A percentile compares a stretch with the other conserved stretches of the same genome.
Evolutionary conservation across 2,113 vertebrate genomes (phyloP).

Genomic region (Sinocyclocheilus maitianheensis): DNA sequence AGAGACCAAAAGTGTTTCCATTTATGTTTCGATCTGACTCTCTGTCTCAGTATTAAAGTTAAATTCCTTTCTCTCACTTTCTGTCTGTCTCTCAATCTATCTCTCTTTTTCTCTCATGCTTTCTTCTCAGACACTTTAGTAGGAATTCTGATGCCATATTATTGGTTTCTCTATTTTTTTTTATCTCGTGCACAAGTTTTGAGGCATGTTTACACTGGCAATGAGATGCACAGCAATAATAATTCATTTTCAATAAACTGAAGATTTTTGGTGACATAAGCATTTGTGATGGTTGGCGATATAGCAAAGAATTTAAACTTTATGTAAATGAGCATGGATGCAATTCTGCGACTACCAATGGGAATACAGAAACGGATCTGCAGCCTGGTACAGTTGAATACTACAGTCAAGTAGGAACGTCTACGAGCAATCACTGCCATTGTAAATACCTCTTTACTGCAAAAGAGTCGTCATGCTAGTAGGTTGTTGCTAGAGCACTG

Average conservation of each 20-base stretch:
- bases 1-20: not conserved
- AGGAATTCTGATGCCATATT: slow-evolving; percentile 24
- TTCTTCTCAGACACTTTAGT: slow-evolving; percentile 22
- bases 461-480: not conserved
- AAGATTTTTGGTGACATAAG: no score
- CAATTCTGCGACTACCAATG: no score
- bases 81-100: not conserved
- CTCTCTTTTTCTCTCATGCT: not conserved
- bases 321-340: no score
- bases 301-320: not conserved
- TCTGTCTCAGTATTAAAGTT: slow-evolving; percentile 7
- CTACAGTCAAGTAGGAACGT: not conserved
- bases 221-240: no score
- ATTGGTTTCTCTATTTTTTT: no score
- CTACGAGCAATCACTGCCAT: not conserved
- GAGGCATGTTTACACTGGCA: no score
- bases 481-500: not conserved
- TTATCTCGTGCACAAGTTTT: no score
- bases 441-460: not conserved
- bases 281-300: no score
- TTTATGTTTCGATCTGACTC: slow-evolving; percentile 19
- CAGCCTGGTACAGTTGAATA: not conserved
- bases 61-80: slow-evolving; percentile 29
- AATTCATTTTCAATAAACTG: no score
- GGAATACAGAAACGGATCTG: no score